Evolutionary conservation across 2,113 vertebrate genomes (phyloP), one percentile per base, ranked within the genome.

Genomic region (Greenwoodochromis staneri): DNA sequence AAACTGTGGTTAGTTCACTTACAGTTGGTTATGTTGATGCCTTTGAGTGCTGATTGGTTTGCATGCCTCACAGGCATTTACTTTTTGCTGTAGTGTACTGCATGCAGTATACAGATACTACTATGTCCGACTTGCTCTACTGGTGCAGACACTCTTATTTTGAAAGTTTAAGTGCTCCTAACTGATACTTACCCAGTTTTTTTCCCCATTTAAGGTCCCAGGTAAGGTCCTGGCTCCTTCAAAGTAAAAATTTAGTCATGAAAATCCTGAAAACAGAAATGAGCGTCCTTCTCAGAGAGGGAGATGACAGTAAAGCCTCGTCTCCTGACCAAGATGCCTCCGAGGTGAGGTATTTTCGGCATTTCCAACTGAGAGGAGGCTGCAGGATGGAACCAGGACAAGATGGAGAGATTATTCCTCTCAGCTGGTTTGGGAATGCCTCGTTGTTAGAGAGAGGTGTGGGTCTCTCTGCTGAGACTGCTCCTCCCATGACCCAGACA

Each of bases 181-280:
- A 11, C 40, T 66, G 19, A 66, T 66, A 42, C 66, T 71, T 71
- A 71, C 36, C 38, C 66, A 71, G 4, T 71, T 42, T 9, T 8
- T 24, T 6, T 0, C 0, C 16, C 5, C 36, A 24, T 27, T 61
- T 61, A 61, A 19, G 2, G 57, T 61, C 27, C 57, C 27, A 61
- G 57, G 27, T 61, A 61, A 34, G 29, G 57, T 10, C 57, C 9
- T 6, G 3, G 66, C 66, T 71, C 8, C 9, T 40, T 42, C 38
- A 10, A 71, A 45, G 66, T 45, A 45, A 73, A 45, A 10, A 73
- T 45, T 16, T 45, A 17, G 66, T 10, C 21, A 42, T 9, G 38
- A 71, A 27, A 71, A 71, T 71, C 66, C 16, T 36, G 6, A 36
- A 63, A 63, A 7, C 3, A 40, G 69, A 47, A 27, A 73, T 47